phyloP scores from a whole-genome alignment of 2,113 vertebrate species.

The Gopherus evgoodei region DNA sequence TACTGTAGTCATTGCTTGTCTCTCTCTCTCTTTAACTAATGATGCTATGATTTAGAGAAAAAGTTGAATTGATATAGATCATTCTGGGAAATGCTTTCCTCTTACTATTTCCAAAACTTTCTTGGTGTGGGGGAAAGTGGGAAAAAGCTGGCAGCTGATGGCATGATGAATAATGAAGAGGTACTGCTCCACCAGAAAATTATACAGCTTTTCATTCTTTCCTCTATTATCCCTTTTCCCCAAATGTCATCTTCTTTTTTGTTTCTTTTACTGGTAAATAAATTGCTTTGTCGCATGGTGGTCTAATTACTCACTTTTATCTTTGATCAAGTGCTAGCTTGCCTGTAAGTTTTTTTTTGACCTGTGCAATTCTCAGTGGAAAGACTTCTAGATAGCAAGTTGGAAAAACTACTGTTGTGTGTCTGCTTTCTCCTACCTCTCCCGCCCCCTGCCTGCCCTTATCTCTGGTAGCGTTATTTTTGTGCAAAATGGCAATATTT shows the following conservation, averaged over 20 bases:
- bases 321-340: background rate
- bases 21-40: background rate
- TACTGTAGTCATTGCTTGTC: background rate
- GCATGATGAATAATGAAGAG: background rate
- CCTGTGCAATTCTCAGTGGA: accelerated
- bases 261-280: background rate
- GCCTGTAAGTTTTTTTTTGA: background rate
- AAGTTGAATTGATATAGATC: background rate
- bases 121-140: background rate
- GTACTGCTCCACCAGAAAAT: background rate
- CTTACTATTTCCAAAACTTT: background rate
- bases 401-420: background rate
- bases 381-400: background rate
- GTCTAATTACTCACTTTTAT: background rate
- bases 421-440: background rate
- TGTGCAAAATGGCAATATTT: background rate
- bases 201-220: background rate
- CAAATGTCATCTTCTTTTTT: background rate
- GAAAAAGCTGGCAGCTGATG: background rate
- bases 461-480: background rate
- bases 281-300: background rate
- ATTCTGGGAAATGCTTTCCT: background rate
- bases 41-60: background rate
- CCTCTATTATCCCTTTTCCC: background rate
- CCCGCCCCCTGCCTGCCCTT: too few relatives aligned